phyloP scores from a whole-genome alignment of 1,140 invertebrate genomes.

The Zaprionus vittiger region DNA sequence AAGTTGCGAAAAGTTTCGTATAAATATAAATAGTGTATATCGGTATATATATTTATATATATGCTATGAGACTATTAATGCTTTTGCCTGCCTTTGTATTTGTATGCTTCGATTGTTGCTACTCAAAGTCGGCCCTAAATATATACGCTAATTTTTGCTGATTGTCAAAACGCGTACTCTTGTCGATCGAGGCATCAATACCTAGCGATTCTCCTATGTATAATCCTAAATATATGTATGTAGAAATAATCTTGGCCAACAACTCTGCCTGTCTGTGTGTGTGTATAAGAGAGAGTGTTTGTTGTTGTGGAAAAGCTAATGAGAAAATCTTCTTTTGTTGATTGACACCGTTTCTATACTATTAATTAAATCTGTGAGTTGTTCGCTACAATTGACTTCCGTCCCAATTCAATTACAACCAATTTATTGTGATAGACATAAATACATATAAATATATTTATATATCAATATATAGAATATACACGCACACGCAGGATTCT shows the following conservation, averaged over 20 bases:
- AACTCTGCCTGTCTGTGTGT: neutral
- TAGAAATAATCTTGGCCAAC: conserved; percentile 42
- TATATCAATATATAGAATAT: conserved; percentile 17
- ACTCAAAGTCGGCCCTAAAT: conserved; percentile 48
- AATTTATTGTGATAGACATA: conserved; percentile 41
- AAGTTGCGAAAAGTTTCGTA: conserved; percentile 67
- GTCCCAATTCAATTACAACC: conserved; percentile 48
- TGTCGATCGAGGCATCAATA: conserved; percentile 69
- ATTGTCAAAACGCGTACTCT: conserved; percentile 84
- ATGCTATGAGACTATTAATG: conserved; percentile 9
- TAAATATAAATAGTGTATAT: conserved; percentile 63
- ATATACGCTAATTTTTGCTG: conserved; percentile 83
- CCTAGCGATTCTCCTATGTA: conserved; percentile 54
- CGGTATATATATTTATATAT: conserved; percentile 35
- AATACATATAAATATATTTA: conserved; percentile 16
- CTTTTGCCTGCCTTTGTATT: conserved; percentile 38
- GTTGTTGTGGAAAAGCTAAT: conserved; percentile 17
- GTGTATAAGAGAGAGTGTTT: neutral
- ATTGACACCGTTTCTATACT: conserved; percentile 60
- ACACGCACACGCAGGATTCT: conserved; percentile 19
- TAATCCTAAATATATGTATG: conserved; percentile 39
- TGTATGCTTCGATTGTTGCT: conserved; percentile 42
- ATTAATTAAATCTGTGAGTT: conserved; percentile 21
- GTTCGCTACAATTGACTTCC: conserved; percentile 62
- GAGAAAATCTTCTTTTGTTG: conserved; percentile 44